These are phyloP conservation scores for Eudasyphora cyanicolor DNA, from an alignment of 2,888 invertebrate species.

Conservation along the genomic window DNA sequence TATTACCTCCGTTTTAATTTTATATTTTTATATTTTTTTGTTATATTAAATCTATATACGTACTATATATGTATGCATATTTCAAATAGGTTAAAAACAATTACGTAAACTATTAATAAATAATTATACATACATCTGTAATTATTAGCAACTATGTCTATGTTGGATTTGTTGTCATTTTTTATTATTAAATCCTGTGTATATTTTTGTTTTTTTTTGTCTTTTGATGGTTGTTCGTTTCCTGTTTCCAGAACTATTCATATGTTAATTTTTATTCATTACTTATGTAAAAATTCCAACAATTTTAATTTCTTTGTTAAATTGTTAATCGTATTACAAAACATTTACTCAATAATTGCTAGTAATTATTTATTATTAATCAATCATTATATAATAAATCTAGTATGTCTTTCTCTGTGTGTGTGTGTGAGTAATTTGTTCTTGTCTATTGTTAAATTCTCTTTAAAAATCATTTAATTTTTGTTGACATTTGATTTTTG, in stretches of 20 bases:
- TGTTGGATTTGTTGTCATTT: conserved; percentile 6
- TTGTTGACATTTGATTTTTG: background rate
- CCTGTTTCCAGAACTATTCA: background rate
- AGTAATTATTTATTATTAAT: conserved; percentile 13
- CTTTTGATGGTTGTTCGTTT: background rate
- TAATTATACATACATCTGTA: conserved; percentile 48
- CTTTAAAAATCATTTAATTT: background rate
- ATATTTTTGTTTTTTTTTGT: background rate
- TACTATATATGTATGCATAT: conserved; percentile 40
- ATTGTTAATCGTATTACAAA: conserved; percentile 30
- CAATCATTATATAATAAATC: conserved; percentile 7
- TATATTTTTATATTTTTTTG: conserved; percentile 12
- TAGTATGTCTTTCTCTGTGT: background rate
- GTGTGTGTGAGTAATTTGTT: conserved; percentile 8
- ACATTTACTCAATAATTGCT: conserved; percentile 12
- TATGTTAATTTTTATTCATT: background rate
- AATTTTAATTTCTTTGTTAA: background rate
- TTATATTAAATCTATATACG: conserved; percentile 47
- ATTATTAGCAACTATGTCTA: conserved; percentile 46
- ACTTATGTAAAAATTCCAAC: background rate
- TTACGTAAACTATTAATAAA: conserved; percentile 57
- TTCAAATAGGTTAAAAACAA: conserved; percentile 58
- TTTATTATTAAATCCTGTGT: conserved; percentile 25
- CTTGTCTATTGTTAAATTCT: conserved; percentile 7
- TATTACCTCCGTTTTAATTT: conserved; percentile 10